These are phyloP conservation scores for Cetonia aurata DNA, from an alignment of 2,888 invertebrate genomes.

Conservation along the genomic window DNA sequence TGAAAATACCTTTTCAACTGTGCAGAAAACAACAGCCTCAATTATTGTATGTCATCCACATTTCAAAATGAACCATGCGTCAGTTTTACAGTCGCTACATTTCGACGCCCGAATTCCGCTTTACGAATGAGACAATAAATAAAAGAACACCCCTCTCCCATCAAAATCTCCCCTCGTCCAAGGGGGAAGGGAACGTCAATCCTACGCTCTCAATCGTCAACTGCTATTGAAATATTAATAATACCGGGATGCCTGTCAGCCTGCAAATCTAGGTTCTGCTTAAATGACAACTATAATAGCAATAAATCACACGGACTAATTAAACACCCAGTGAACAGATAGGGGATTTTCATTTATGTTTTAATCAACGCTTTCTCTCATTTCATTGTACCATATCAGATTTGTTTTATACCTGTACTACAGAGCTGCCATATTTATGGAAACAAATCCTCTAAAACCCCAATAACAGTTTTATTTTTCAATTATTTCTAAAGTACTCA, in stretches of 20 bases:
- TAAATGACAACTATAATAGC: conserved; percentile 3
- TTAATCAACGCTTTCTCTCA: too few species aligned
- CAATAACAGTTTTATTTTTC: too few species aligned
- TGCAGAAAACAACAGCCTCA: too few species aligned
- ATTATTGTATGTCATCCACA: neutral
- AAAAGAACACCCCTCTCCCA: conserved; percentile 1
- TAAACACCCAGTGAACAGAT: conserved; percentile 10
- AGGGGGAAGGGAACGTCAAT: neutral
- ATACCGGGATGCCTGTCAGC: neutral
- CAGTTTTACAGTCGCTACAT: conserved; percentile 6
- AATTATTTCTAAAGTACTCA: too few species aligned
- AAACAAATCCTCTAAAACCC: too few species aligned
- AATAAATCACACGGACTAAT: conserved; percentile 6
- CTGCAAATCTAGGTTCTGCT: neutral
- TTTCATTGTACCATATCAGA: too few species aligned
- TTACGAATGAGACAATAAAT: neutral
- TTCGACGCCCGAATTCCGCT: neutral
- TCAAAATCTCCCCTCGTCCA: too few species aligned
- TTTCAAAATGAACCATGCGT: neutral
- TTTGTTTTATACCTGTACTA: too few species aligned
- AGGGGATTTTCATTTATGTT: conserved; percentile 7
- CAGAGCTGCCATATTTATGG: too few species aligned
- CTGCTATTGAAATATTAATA: neutral
- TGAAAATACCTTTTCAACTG: too few species aligned
- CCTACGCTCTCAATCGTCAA: neutral